Base-by-base conservation (phyloP, 1,140 invertebrate species). In the Philotrypesis tridentata region DNA sequence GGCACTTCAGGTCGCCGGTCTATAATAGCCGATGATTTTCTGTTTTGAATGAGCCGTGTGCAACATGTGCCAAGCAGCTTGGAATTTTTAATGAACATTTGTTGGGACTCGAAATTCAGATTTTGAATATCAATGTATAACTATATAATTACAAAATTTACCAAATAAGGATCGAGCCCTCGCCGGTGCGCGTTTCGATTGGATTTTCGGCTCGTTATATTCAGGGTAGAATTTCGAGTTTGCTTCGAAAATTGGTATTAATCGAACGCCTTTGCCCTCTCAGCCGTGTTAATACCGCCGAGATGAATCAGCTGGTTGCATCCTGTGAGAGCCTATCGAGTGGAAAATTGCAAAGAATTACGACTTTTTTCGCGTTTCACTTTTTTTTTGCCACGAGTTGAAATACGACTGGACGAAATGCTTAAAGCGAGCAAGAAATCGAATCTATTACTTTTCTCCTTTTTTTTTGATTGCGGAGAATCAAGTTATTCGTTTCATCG, bases 331-430 rank as follows among this genome's bases (percentile, higher is more conserved):
- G 33, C 73, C 80, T 65, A 77, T 80, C 79, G 80, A 86, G 82
- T 82, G 68, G 81, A 83, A 88, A 88, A 87, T 85, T 40, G 70
- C 37, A 25, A 5, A 40, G n/a, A 72, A 72, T 70, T 1, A 2
- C 3, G 55, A 4, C 55, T 60, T 60, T 60, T n/a, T 60, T 5
- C 23, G n/a, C 61, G 61, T 23, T 65, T 65, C 12, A n/a, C n/a
- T n/a, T n/a, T n/a, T n/a, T 27, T 65, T 14, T 65, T 11, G 6
- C 17, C n/a, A 7, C 23, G 21, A 6, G 60, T 2, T 23, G 12
- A 14, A 6, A 4, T n/a, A n/a, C 33, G 33, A 9, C 33, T 37
- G 6, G 4, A 55, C 17, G 21, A 17, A 43, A 43, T 43, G 11
- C 12, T 43, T 9, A n/a, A n/a, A 9, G 21, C 21, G 60, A 61